Evolutionary conservation across 1,140 invertebrate species (phyloP), one percentile per base, ranked within the genome.

Genomic region (Nebria ingens): DNA sequence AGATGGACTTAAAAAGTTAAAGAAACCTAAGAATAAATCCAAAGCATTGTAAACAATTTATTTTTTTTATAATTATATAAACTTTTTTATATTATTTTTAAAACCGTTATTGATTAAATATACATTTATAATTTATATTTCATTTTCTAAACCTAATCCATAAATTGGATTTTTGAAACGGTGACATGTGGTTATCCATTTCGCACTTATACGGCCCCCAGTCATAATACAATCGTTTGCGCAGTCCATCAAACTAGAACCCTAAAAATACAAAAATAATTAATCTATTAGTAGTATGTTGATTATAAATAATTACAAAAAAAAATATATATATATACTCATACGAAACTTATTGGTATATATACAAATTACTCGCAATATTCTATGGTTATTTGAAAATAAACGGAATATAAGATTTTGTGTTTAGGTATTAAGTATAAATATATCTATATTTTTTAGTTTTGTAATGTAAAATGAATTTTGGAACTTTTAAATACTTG

Each of bases 1-100:
- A 68, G 89, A 88, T 75, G 87, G 87, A 58, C 71, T 93, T 52
- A 91, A 90, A 70, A 89, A 91, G 71, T 76, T 89, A 59, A 89
- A 91, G 67, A 91, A 91, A 72, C 76, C 77, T 2, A 85, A 90
- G 73, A 79, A 67, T 73, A 89, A 79, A 67, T 65, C 83, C 60
- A 81, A 89, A 79, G 79, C 83, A 57, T 78, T 79, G 66, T 68
- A 76, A 66, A 60, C 38, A 61, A 45, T 25, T 58, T 54, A 21
- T 19, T 1, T 23, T 45, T 19, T 17, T 52, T 57, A 52, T 55
- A 42, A 2, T 21, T 55, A 23, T 51, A 11, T 53, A 53, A 38
- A n/a, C n/a, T n/a, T 53, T 52, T 55, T 40, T 59, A 38, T 51
- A 56, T 52, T 59, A 21, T 51, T 56, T 23, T 56, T 50, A 15